Percentiles rank a stretch among this genome's conserved stretches.
Evolutionary conservation across 1,140 invertebrate genomes (phyloP).

Genomic region (Penaeus chinensis): DNA sequence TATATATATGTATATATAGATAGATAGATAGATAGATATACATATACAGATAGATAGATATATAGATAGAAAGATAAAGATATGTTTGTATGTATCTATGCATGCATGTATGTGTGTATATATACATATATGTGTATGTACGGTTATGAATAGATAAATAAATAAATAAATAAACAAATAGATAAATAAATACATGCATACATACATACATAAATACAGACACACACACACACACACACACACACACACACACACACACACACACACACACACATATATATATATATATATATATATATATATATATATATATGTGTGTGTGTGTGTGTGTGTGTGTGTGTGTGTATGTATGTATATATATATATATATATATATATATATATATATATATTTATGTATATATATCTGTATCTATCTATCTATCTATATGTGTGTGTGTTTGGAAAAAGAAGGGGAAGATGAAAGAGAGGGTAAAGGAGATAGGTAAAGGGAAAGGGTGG

Average conservation of each 20-base stretch:
- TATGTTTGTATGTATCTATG: background rate
- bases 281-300: background rate
- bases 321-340: too few species aligned
- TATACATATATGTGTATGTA: background rate
- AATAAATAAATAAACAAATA: background rate
- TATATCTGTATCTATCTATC: background rate
- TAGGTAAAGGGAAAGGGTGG: background rate
- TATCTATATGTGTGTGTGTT: background rate
- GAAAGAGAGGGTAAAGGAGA: background rate
- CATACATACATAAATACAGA: too few species aligned
- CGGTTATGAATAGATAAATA: too few species aligned
- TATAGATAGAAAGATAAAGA: background rate
- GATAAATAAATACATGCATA: background rate
- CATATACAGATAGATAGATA: background rate
- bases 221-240: too few species aligned
- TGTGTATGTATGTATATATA: background rate
- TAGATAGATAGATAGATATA: background rate
- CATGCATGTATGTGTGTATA: background rate
- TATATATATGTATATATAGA: background rate
- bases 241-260: background rate
- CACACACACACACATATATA: background rate
- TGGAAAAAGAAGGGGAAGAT: background rate
- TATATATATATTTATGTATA: conserved; percentile 36
- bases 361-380: conserved; percentile 28
- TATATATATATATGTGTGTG: too few species aligned